Conservation (phyloP, 92 coral and sea anemone genomes). For the Montipora capitata region DNA sequence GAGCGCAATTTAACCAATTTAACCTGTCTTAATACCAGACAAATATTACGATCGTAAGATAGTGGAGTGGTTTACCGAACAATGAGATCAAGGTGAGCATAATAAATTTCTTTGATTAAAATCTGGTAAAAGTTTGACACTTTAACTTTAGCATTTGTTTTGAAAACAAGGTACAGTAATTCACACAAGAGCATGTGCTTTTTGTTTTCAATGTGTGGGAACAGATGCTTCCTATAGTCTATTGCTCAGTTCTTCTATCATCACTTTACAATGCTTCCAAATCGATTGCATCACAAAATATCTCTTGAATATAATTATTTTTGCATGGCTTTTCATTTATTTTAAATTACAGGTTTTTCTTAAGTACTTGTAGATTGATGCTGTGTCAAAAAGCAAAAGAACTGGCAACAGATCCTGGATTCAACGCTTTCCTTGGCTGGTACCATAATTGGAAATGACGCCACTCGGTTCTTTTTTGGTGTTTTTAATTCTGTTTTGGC, state of each 20-base stretch:
- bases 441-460: constrained; percentile 45
- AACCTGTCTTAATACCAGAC: no score
- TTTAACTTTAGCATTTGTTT: neutral
- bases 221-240: neutral
- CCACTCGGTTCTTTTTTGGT: constrained; percentile 10
- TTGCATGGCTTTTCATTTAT: neutral
- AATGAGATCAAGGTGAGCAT: no score
- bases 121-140: no score
- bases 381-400: constrained; percentile 21
- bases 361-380: constrained; percentile 16
- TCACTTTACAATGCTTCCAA: no score
- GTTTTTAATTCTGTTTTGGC: constrained; percentile 3
- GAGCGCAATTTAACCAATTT: no score
- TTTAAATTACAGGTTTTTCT: constrained; percentile 14
- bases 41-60: neutral
- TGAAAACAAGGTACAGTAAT: neutral
- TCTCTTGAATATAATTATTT: constrained; percentile 4
- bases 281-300: neutral
- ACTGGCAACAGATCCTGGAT: constrained; percentile 4
- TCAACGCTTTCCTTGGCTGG: constrained; percentile 58
- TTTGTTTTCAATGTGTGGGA: constrained; percentile 22
- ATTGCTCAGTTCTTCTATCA: constrained; percentile 1
- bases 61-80: no score
- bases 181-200: constrained; percentile 8
- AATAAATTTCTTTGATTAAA: no score